Base-by-base conservation (phyloP, 2,888 invertebrate genomes). In the Rhimphoctona megacephalus region DNA sequence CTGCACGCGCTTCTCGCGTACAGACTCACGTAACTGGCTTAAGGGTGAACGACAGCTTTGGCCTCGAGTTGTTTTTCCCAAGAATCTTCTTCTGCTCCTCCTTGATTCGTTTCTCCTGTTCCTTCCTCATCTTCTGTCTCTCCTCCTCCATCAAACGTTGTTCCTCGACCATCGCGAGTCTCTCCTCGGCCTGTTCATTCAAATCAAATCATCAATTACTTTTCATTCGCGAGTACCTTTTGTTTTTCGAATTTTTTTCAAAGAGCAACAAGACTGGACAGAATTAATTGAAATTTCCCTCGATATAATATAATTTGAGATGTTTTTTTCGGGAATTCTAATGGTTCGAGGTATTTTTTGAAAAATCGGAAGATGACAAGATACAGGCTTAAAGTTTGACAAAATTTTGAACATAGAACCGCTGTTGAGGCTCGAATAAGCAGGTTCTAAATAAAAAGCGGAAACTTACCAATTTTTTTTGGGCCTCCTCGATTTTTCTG, bases 51-150 rank as follows among this genome's bases (percentile, higher is more conserved):
- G 99, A 99, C 90, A 99, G 95, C 95, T 98, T 98, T 87, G 99
- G 99, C 94, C 99, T 96, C 85, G 99, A 98, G 95, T 99, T 99
- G 95, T 98, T 98, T 96, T 99, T 99, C 91, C 99, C 99, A 92
- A 99, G 96, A 92, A 99, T 99, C 95, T 98, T 98, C 95, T 98
- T 99, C 95, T 99, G 99, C 95, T 99, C 99, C 94, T 98, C 98
- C 95, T 98, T 98, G 85, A 97, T 96, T 92, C 98, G 96, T 93
- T 97, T 98, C 93, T 98, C 98, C 94, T 98, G 98, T 94, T 99
- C 98, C 94, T 98, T 98, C 93, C 98, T 97, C 95, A 99, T 96
- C 93, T 97, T 97, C 94, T 98, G 98, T 90, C 98, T 96, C 94
- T 99, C 98, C 95, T 99, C 99, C 91, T 99, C 98, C 96, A 99